Evolutionary conservation across 2,797 vertebrate species (phyloP).

Genomic region (Linurgus olivaceus): DNA sequence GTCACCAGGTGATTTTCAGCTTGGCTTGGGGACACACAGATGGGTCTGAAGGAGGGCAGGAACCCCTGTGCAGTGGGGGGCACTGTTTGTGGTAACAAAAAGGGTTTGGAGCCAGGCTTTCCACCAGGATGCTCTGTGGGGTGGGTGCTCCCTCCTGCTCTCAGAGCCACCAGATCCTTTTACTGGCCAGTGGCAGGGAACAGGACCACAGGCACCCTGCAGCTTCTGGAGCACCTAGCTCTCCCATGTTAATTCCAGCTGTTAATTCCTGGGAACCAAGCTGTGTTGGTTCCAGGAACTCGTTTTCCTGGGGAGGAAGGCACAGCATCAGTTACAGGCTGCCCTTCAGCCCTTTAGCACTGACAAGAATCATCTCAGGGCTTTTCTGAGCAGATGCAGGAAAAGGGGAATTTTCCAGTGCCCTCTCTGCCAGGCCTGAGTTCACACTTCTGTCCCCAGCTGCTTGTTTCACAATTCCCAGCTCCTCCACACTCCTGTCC

Average conservation of each 20-base stretch:
- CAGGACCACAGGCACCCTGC: background rate
- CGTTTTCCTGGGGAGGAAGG: background rate
- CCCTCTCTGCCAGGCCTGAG: rapidly evolving
- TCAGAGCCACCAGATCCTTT: background rate
- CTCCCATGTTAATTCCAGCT: background rate
- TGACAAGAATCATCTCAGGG: background rate
- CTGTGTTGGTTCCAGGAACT: background rate
- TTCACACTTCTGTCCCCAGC: background rate
- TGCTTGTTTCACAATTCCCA: background rate
- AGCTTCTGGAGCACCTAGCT: background rate
- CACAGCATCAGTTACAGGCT: background rate
- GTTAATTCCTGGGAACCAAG: background rate
- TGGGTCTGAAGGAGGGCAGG: background rate
- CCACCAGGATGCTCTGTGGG: background rate
- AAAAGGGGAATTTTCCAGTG: background rate
- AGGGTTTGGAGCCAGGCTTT: background rate
- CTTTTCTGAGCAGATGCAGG: background rate
- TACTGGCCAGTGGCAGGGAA: background rate
- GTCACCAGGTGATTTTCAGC: background rate
- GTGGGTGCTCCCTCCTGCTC: background rate
- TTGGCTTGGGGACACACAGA: background rate
- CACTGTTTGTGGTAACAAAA: rapidly evolving
- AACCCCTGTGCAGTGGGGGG: background rate
- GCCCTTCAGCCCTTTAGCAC: background rate
- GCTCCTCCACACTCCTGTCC: background rate